These are phyloP conservation scores for Drosophila pseudoananassae DNA, from an alignment of 1,140 invertebrate species.

Conservation along the genomic window DNA sequence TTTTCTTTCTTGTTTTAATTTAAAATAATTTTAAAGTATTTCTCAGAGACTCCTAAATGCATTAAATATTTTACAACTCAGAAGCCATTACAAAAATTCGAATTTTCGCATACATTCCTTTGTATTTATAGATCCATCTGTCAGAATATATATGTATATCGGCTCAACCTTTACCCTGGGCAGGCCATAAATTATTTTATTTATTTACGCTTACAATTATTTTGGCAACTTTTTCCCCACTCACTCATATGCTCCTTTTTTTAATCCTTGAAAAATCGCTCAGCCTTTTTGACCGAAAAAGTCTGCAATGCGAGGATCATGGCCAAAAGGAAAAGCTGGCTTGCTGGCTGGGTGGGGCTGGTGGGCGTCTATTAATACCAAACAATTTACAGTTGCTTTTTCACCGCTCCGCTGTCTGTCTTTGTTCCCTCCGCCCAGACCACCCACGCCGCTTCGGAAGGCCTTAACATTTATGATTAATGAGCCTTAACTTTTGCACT, in stretches of 20 bases:
- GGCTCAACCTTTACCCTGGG: slow-evolving; percentile 11
- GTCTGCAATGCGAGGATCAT: slow-evolving; percentile 20
- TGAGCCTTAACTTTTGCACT: slow-evolving; percentile 82
- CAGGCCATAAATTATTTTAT: slow-evolving; percentile 31
- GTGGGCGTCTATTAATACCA: slow-evolving; percentile 59
- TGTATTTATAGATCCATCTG: slow-evolving; percentile 13
- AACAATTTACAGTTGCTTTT: slow-evolving; percentile 69
- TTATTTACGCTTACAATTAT: slow-evolving; percentile 40
- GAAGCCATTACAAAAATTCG: not conserved
- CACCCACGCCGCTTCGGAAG: slow-evolving; percentile 32
- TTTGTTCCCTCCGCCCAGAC: slow-evolving; percentile 42
- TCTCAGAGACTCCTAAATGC: not conserved
- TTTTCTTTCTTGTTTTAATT: too few species aligned
- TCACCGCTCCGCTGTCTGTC: slow-evolving; percentile 37
- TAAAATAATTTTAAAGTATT: not conserved
- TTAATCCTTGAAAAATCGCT: slow-evolving; percentile 43
- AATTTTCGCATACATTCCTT: not conserved
- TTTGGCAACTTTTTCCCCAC: slow-evolving; percentile 26
- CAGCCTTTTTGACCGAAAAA: slow-evolving; percentile 15
- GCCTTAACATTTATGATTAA: slow-evolving; percentile 77
- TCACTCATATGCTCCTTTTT: not conserved
- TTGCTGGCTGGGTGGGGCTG: not conserved
- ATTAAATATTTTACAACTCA: not conserved
- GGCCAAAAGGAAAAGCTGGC: not conserved
- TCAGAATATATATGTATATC: slow-evolving; percentile 21